Evolutionary conservation across 2,113 vertebrate species (phyloP).

Genomic region (Melospiza melodia): DNA sequence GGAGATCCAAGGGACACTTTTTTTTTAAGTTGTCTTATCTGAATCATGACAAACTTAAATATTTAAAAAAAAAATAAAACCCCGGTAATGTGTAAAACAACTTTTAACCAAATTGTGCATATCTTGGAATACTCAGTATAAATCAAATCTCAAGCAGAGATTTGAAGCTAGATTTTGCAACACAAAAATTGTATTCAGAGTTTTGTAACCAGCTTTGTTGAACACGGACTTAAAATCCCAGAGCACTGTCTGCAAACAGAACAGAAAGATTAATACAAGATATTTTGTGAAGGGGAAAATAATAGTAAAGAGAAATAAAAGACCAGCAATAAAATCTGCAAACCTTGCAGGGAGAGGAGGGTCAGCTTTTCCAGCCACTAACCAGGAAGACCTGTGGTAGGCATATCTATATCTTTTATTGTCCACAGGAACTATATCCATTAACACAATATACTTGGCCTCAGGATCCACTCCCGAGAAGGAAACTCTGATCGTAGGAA

Average conservation of each 20-base stretch:
- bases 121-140: neutral
- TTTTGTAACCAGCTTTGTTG: neutral
- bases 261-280: neutral
- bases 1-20: neutral
- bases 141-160: neutral
- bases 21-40: neutral
- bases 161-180: neutral
- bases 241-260: neutral
- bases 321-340: neutral
- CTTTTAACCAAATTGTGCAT: neutral
- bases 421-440: constrained; percentile 98
- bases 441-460: constrained; percentile 96
- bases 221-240: neutral
- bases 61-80: no score
- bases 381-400: constrained; percentile 97
- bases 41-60: neutral
- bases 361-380: constrained; percentile 97
- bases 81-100: neutral
- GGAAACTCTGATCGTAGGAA: constrained; percentile 97
- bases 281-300: neutral
- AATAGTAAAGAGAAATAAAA: neutral
- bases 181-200: neutral
- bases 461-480: constrained; percentile 97
- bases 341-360: constrained; percentile 96
- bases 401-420: constrained; percentile 98